A percentile compares a stretch with the other conserved stretches of the same genome.
These are phyloP conservation scores for Lasioglossum morio DNA, from an alignment of 2,888 invertebrate species.

Conservation along the genomic window DNA sequence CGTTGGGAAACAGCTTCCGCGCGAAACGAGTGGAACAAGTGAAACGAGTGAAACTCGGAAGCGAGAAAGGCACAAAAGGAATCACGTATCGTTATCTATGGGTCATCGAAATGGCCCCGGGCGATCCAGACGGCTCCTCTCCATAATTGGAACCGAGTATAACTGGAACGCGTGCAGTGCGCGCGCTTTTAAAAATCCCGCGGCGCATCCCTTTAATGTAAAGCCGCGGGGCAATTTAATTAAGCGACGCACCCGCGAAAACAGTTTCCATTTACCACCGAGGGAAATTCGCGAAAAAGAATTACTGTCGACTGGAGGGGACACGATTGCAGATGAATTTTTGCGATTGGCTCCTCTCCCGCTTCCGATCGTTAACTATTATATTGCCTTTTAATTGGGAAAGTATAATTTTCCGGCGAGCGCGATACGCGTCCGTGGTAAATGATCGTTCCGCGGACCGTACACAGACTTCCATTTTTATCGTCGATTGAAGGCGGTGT, in stretches of 20 bases:
- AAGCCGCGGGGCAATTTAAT: constrained; percentile 68
- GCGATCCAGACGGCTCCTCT: background rate
- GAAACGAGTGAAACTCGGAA: background rate
- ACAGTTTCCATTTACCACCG: constrained; percentile 64
- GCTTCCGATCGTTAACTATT: constrained; percentile 18
- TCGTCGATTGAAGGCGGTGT: no score
- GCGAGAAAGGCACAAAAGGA: background rate
- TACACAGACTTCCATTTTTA: background rate
- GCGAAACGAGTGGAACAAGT: background rate
- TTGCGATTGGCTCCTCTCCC: constrained; percentile 9
- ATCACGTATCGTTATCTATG: background rate
- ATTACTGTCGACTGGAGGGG: constrained; percentile 17
- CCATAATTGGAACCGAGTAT: background rate
- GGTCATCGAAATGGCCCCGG: background rate
- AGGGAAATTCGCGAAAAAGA: constrained; percentile 56
- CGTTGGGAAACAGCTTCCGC: background rate
- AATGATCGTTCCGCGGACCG: background rate
- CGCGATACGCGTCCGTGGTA: background rate
- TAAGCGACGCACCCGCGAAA: constrained; percentile 63
- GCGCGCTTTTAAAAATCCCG: constrained; percentile 62
- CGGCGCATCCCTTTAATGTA: constrained; percentile 17
- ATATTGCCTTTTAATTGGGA: constrained; percentile 13
- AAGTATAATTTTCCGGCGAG: background rate
- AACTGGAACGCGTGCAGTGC: background rate
- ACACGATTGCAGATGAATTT: constrained; percentile 1